Conservation (phyloP, 2,797 vertebrate species). For the Enteromius paludinosus region DNA sequence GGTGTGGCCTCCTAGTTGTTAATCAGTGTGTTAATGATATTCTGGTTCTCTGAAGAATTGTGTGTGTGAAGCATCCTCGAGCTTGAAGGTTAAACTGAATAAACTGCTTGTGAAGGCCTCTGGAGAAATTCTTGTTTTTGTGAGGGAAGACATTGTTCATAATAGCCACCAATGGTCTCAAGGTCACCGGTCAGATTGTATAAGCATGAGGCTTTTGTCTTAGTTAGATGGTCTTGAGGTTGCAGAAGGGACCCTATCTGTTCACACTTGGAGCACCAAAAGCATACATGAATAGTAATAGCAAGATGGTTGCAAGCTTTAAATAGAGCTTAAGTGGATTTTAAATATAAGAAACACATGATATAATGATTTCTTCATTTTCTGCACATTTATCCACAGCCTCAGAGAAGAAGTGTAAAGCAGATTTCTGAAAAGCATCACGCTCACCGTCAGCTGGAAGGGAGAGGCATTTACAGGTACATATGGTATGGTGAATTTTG, state of each 20-base stretch:
- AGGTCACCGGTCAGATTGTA: not conserved
- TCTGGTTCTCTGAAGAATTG: conserved; percentile 5
- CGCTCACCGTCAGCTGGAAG: conserved; percentile 43
- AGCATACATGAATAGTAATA: conserved; percentile 5
- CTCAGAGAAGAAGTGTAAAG: conserved; percentile 60
- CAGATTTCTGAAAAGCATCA: conserved; percentile 46
- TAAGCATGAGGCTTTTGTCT: not conserved
- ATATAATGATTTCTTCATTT: conserved; percentile 19
- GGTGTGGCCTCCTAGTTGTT: not conserved
- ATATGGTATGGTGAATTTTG: conserved; percentile 70
- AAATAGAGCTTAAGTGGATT: not conserved
- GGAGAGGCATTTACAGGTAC: conserved; percentile 73
- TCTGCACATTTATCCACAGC: conserved; percentile 58
- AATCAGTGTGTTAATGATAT: conserved; percentile 33
- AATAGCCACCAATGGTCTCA: conserved; percentile 17
- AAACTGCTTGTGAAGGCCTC: not conserved
- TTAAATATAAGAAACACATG: conserved; percentile 18
- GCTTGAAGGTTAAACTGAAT: conserved; percentile 26
- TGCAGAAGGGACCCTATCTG: not conserved
- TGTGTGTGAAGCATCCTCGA: not conserved
- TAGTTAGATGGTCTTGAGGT: not conserved
- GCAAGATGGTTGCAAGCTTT: conserved; percentile 5
- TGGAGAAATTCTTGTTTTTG: not conserved
- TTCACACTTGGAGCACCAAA: not conserved
- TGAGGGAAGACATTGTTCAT: conserved; percentile 6